A percentile compares a stretch with the other conserved stretches of the same genome.
Conservation (phyloP, 2,113 vertebrate species). For the Varanus salvator region DNA sequence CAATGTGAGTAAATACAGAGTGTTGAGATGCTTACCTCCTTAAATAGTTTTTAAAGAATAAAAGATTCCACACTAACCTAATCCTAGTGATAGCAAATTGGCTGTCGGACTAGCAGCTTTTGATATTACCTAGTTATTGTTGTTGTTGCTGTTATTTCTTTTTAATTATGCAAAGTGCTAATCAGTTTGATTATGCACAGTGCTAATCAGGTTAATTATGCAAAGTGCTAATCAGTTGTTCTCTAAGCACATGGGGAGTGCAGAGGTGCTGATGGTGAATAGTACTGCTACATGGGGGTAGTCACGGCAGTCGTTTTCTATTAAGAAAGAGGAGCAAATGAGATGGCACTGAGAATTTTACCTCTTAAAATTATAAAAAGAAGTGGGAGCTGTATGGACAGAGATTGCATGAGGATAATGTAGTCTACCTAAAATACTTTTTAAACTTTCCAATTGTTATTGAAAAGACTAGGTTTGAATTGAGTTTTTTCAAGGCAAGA, state of each 20-base stretch:
- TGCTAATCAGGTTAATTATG: constrained; percentile 92
- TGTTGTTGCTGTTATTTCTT: constrained; percentile 91
- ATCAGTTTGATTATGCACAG: constrained; percentile 91
- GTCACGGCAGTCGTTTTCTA: constrained; percentile 84
- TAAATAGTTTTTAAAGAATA: constrained; percentile 61
- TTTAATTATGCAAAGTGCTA: constrained; percentile 91
- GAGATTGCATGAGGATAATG: constrained; percentile 67
- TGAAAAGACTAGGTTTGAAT: constrained; percentile 70
- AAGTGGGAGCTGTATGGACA: constrained; percentile 48
- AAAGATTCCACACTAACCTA: constrained; percentile 72
- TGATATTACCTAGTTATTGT: constrained; percentile 87
- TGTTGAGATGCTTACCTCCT: constrained; percentile 15
- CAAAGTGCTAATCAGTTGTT: constrained; percentile 91
- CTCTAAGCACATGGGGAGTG: constrained; percentile 86
- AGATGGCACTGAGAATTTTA: constrained; percentile 75
- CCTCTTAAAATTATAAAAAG: constrained; percentile 67
- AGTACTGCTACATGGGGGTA: constrained; percentile 83
- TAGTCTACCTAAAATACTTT: constrained; percentile 67
- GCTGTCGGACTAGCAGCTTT: constrained; percentile 80
- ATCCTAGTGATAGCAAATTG: constrained; percentile 76
- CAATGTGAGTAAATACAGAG: constrained; percentile 1
- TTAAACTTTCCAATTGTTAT: constrained; percentile 60
- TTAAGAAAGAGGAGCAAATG: constrained; percentile 80
- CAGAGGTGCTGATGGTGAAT: constrained; percentile 85
- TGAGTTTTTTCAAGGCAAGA: constrained; percentile 72